Evolutionary conservation across 2,888 invertebrate genomes (phyloP), one percentile per base, ranked within the genome.

Genomic region (Ommatoiulus sabulosus): DNA sequence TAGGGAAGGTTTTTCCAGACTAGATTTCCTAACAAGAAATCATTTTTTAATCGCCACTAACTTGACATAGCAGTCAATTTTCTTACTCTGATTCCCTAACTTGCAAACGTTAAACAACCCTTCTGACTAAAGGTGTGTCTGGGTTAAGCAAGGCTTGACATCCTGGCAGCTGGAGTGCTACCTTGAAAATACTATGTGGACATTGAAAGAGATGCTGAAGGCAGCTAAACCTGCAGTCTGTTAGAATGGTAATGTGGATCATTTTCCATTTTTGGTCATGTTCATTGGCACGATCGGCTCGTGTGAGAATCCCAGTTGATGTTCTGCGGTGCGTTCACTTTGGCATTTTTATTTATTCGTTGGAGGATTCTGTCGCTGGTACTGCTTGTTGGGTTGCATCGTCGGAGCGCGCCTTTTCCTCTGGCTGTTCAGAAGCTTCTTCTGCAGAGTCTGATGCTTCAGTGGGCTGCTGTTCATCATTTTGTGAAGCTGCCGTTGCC

Each of bases 231-330:
- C 57, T 63, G 2, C 57, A 63, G 57, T 63, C 72, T 17, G 72
- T 72, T 24, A 72, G n/a, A 72, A 72, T 24, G 72, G 72, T 24
- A 72, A 72, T 17, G 24, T 72, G 20, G 24, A 24, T 24, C 20
- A 72, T 72, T 20, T 72, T 72, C 72, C 24, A 24, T 72, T 72
- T 20, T 72, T 72, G 72, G 72, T 24, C 72, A 24, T 72, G 72
- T 20, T 10, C 72, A n/a, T 72, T 24, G 8, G 72, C 20, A 63
- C 57, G 57, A n/a, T 63, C n/a, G 17, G n/a, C 57, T 63, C 72
- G 24, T 24, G 72, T 7, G 8, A 20, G 20, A 72, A 24, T 72
- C 24, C 72, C 8, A 7, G 12, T 63, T n/a, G 63, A 63, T 63
- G 63, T 63, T n/a, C 17, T n/a, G 17, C 17, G 57, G n/a, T 63